A percentile compares a stretch with the other conserved stretches of the same genome.
phyloP scores from a whole-genome alignment of 1,140 invertebrate genomes.

The Halesus radiatus region DNA sequence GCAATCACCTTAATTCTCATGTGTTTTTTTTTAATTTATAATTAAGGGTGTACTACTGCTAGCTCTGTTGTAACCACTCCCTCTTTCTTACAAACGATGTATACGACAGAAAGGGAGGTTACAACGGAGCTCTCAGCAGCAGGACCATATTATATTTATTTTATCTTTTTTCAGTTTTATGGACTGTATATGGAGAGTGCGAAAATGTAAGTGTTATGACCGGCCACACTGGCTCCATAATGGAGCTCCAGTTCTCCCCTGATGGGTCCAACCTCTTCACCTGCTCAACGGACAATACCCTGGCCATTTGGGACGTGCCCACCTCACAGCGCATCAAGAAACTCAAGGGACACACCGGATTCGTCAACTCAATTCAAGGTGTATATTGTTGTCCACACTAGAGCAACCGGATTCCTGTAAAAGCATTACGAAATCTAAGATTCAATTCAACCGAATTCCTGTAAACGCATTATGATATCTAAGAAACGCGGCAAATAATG shows the following conservation, averaged over 20 bases:
- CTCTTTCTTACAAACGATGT: too few species aligned
- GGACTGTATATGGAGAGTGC: constrained; percentile 98
- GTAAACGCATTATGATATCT: too few species aligned
- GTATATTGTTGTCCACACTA: not conserved
- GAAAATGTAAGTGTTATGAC: constrained; percentile 94
- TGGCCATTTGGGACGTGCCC: constrained; percentile 95
- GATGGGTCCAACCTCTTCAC: constrained; percentile 94
- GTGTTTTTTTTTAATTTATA: too few species aligned
- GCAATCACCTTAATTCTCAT: too few species aligned
- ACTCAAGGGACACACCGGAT: constrained; percentile 90
- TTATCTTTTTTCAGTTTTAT: constrained; percentile 80
- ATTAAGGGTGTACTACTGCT: too few species aligned
- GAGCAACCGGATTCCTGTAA: too few species aligned
- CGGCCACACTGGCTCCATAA: constrained; percentile 96
- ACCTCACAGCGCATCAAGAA: constrained; percentile 91
- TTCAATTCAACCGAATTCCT: too few species aligned
- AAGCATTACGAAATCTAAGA: too few species aligned
- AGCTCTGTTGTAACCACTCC: too few species aligned
- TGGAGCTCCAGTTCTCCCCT: constrained; percentile 96
- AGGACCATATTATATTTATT: not conserved
- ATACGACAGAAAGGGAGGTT: too few species aligned
- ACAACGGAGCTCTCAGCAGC: too few species aligned
- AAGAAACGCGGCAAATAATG: too few species aligned
- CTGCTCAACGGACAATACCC: constrained; percentile 94
- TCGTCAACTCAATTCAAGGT: constrained; percentile 88